Evolutionary conservation across 2,113 vertebrate species (phyloP), one percentile per base, ranked within the genome.

Genomic region (Nibea albiflora): DNA sequence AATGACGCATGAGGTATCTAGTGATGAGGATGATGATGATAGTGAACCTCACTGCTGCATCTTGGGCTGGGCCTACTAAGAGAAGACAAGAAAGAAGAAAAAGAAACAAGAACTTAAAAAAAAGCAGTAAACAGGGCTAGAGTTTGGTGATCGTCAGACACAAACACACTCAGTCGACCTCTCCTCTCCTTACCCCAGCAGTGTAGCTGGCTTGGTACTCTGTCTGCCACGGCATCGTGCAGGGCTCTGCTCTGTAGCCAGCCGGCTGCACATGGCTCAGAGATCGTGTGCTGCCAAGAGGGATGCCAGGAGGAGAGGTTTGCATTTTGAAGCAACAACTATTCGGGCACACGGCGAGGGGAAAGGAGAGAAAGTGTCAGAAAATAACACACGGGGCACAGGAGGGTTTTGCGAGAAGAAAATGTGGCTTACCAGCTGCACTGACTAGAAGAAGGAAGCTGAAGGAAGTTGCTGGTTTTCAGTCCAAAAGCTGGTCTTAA

Each of bases 201-300:
- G 5, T 3, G 31, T 80, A 87, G 35, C 16, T 68, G 44, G 46
- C 14, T 42, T 76, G 73, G 64, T 90, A 83, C 28, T 89, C 69
- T 0, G 85, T 87, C 44, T 66, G 11, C 0, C 1, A 57, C 1
- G 24, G 42, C 49, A 11, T 57, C 58, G 11, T 73, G 11, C 22
- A 42, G 44, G 67, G 19, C 53, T 50, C 63, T 11, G 50, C 16
- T 46, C 9, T 1, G 63, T 5, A 20, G 22, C 42, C 15, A 10
- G 52, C 7, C 0, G 54, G 63, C 5, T 20, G 53, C 19, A 12
- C 16, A 0, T 0, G 56, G 71, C 35, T 39, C 35, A 11, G 35
- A 62, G 67, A 52, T 35, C 1, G 14, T 11, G 4, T 8, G 39
- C 61, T 39, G 65, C 78, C 52, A 15, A 4, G 3, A 46, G 44